Evolutionary conservation across 2,888 invertebrate genomes (phyloP), one percentile per base, ranked within the genome.

Genomic region (Dorcus parallelipipedus): DNA sequence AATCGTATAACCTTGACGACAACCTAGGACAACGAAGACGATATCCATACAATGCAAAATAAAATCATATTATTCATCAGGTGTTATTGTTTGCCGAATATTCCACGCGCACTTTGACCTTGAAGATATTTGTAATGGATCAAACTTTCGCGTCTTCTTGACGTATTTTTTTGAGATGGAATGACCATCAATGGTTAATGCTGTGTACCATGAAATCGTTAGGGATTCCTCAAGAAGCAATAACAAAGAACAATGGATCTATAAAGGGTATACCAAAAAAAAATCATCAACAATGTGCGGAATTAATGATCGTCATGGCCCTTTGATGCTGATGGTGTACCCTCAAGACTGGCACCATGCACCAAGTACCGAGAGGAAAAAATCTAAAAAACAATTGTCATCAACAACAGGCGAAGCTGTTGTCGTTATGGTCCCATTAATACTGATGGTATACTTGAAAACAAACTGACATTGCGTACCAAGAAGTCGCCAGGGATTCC

Each of bases 341-440:
- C n/a, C 97, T 84, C 66, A 88, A 83, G 62, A 93, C 86, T 73
- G 91, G 93, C 70, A 90, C 89, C 7, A 95, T 84, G 81, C 91
- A 90, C 41, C 8, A 85, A 87, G 74, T 90, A 87, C 73, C 86
- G 59, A 83, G 69, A 0, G 93, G 87, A 0, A 97, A 91, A 62
- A 48, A 90, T 73, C 9, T 90, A 91, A 75, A 91, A 91, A 49
- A 84, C 76, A 1, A 87, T 20, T 20, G 20, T 2, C 20, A 20
- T 20, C 20, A 3, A 9, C 0, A 57, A 53, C 54, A 60, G 52
- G 97, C 84, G 91, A 91, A 93, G 59, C 93, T 94, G 80, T 96
- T 96, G 10, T 94, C 59, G 93, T 80, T 96, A 95, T 97, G 1
- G 97, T 97, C 65, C 92, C 89, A 78, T 97, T 94, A 5, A 97